Evolutionary conservation across 2,888 invertebrate genomes (phyloP).

Genomic region (Adela reaumurella): DNA sequence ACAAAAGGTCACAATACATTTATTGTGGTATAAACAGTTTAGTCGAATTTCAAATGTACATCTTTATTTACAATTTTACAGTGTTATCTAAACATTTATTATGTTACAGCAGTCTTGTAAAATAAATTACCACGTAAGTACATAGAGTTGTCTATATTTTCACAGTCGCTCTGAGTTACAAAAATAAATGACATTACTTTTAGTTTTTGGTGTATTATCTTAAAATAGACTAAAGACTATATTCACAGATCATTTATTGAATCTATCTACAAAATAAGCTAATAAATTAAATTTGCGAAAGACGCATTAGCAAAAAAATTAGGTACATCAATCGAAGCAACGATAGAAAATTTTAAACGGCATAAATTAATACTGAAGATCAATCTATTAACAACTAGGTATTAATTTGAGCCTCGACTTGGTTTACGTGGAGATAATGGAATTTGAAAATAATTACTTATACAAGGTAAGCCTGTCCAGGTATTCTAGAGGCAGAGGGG

Average conservation of each 20-base stretch:
- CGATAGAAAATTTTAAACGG: too few species aligned
- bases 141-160: background rate
- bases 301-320: too few species aligned
- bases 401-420: too few species aligned
- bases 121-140: constrained; percentile 27
- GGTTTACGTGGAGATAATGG: too few species aligned
- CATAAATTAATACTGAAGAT: too few species aligned
- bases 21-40: constrained; percentile 58
- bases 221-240: background rate
- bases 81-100: constrained; percentile 30
- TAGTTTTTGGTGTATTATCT: background rate
- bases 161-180: background rate
- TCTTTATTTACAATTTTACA: constrained; percentile 46
- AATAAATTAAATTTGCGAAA: too few species aligned
- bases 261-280: too few species aligned
- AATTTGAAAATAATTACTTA: constrained; percentile 20
- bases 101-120: constrained; percentile 56
- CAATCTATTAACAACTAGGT: too few species aligned
- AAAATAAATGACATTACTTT: background rate
- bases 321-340: too few species aligned
- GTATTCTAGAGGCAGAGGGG: constrained; percentile 23
- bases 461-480: constrained; percentile 51
- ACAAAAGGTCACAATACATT: constrained; percentile 58
- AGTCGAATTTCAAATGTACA: constrained; percentile 53
- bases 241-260: background rate